phyloP scores from a whole-genome alignment of 2,113 vertebrate species.

The Chiloscyllium plagiosum region DNA sequence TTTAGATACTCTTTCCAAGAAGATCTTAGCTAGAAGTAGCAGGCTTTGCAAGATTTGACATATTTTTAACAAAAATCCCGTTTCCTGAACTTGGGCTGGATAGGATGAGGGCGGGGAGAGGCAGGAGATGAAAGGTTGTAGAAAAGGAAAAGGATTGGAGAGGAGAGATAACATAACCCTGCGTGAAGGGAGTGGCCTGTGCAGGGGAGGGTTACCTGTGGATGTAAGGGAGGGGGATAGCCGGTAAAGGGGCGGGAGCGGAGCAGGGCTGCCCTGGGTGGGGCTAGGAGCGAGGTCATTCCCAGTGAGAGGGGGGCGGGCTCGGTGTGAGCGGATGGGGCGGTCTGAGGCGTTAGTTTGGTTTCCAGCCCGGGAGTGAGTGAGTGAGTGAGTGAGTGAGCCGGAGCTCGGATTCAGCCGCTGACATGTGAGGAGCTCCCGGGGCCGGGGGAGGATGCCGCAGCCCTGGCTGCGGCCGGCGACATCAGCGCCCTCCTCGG shows the following conservation, averaged over 20 bases:
- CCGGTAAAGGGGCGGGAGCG: too few relatives aligned
- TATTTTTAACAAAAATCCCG: background rate
- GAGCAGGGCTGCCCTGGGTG: too few relatives aligned
- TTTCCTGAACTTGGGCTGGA: background rate
- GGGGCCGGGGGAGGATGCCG: conserved; percentile 23
- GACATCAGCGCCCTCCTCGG: background rate
- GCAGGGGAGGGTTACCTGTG: too few relatives aligned
- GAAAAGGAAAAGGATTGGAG: background rate
- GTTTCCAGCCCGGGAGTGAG: background rate
- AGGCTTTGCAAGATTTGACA: background rate
- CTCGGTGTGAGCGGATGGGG: background rate
- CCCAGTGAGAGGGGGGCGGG: background rate
- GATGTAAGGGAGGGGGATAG: too few relatives aligned
- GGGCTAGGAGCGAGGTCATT: too few relatives aligned
- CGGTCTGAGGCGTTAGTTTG: background rate
- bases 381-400: too few relatives aligned
- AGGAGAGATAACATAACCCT: too few relatives aligned
- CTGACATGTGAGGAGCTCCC: conserved; percentile 18
- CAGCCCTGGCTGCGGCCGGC: conserved; percentile 4
- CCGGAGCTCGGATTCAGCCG: background rate
- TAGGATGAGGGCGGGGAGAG: conserved; percentile 36
- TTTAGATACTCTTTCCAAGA: background rate
- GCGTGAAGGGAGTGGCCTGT: too few relatives aligned
- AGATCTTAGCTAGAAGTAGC: background rate
- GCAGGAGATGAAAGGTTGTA: conserved; percentile 6